A percentile compares a stretch with the other conserved stretches of the same genome.
Evolutionary conservation across 2,797 vertebrate genomes (phyloP).

Genomic region (Anas bernieri): DNA sequence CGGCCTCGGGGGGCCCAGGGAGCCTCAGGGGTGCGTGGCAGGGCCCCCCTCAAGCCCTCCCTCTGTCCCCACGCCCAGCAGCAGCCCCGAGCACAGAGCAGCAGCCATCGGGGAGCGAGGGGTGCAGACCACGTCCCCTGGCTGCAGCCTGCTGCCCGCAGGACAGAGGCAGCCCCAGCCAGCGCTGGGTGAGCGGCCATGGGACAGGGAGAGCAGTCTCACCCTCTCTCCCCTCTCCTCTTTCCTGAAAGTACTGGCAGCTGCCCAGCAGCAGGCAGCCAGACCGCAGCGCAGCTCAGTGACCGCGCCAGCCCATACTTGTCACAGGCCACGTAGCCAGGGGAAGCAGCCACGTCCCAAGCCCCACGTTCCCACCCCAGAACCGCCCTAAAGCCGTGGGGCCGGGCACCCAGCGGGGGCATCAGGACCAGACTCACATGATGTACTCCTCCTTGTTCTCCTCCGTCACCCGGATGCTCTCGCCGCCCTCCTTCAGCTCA

Average conservation of each 20-base stretch:
- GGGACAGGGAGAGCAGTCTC: background rate
- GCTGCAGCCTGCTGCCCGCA: background rate
- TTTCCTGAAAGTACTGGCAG: constrained; percentile 62
- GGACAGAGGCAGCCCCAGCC: background rate
- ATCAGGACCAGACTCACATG: constrained; percentile 75
- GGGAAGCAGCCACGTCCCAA: constrained; percentile 33
- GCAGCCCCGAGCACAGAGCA: background rate
- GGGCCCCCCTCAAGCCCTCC: background rate
- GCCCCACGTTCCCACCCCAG: background rate
- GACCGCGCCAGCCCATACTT: background rate
- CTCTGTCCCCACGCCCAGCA: background rate
- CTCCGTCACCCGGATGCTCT: constrained; percentile 92
- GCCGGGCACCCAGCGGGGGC: accelerated
- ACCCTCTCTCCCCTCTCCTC: constrained; percentile 53
- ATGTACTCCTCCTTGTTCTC: constrained; percentile 99
- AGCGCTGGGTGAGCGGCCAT: background rate
- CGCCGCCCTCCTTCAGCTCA: constrained; percentile 92
- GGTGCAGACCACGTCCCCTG: background rate
- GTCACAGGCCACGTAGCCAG: constrained; percentile 62
- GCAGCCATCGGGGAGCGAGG: accelerated
- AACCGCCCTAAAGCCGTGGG: background rate
- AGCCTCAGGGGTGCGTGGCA: accelerated
- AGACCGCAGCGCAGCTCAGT: constrained; percentile 21
- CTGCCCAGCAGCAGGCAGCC: constrained; percentile 49
- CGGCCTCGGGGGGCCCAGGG: accelerated